Evolutionary conservation across 1,140 invertebrate genomes (phyloP).

Genomic region (Heliconius eleuchia): DNA sequence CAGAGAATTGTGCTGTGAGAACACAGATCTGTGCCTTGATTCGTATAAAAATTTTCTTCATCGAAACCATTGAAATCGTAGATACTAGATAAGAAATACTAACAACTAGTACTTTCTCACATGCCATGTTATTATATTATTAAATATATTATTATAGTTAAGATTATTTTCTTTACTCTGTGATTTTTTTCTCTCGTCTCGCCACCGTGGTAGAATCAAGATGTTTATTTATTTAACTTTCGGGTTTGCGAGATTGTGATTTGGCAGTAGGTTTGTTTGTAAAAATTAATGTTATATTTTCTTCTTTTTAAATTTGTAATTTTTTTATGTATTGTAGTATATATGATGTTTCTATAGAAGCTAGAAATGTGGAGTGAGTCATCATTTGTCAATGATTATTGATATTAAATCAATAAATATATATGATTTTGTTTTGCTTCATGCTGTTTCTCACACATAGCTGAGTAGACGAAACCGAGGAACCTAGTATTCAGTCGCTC

Average conservation of each 20-base stretch:
- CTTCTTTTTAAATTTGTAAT: too few relatives aligned
- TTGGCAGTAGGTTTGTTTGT: background rate
- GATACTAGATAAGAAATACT: conserved; percentile 25
- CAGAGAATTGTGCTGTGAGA: conserved; percentile 48
- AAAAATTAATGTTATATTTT: too few relatives aligned
- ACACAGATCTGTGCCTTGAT: conserved; percentile 46
- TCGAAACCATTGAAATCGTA: conserved; percentile 50
- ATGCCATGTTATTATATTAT: conserved; percentile 16
- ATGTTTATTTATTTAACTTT: background rate
- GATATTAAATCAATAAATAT: too few relatives aligned
- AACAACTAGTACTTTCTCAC: conserved; percentile 16
- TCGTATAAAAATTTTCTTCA: conserved; percentile 45
- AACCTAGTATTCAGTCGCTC: too few relatives aligned
- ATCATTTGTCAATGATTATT: too few relatives aligned
- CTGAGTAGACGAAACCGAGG: too few relatives aligned
- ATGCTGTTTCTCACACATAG: too few relatives aligned
- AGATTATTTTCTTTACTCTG: background rate
- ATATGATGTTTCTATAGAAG: too few relatives aligned
- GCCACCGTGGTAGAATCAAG: background rate
- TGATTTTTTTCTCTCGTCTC: background rate
- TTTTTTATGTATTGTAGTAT: too few relatives aligned
- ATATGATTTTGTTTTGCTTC: too few relatives aligned
- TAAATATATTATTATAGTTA: background rate
- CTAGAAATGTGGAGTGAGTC: too few relatives aligned
- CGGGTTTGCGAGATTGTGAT: background rate